Conservation (phyloP, 1,140 invertebrate species). For the Parasteatoda tepidariorum region DNA sequence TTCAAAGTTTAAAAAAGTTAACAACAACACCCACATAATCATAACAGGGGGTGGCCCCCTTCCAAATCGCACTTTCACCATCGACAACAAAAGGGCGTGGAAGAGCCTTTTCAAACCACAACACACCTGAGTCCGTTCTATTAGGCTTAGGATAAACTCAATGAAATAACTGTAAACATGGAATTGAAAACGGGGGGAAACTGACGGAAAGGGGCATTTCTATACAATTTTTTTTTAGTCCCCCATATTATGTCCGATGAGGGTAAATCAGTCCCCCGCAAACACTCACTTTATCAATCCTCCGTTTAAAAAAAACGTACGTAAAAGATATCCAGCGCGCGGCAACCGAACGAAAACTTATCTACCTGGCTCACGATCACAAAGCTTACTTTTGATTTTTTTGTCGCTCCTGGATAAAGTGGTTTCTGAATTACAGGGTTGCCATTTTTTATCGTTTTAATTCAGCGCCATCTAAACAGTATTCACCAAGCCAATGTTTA, state of each 20-base stretch:
- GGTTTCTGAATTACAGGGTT: constrained; percentile 40
- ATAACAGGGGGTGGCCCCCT: background rate
- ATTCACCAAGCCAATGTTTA: background rate
- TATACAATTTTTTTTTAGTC: background rate
- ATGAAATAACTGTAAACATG: background rate
- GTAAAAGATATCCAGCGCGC: background rate
- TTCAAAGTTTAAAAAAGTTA: background rate
- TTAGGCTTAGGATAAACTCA: constrained; percentile 15
- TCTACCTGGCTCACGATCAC: background rate
- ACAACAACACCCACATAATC: constrained; percentile 13
- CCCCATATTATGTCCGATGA: background rate
- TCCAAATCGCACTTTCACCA: constrained; percentile 14
- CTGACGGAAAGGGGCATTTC: too few species aligned
- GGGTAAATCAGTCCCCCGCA: background rate
- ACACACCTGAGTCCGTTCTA: constrained; percentile 23
- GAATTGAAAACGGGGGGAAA: background rate
- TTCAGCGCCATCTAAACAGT: background rate
- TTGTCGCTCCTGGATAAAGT: constrained; percentile 19
- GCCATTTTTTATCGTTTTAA: constrained; percentile 3
- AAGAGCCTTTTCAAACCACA: constrained; percentile 9
- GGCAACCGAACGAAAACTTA: background rate
- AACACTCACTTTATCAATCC: background rate
- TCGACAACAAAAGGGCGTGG: constrained; percentile 17
- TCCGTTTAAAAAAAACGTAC: background rate
- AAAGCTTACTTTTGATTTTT: constrained; percentile 29